A percentile compares a stretch with the other conserved stretches of the same genome.
Conservation (phyloP, 1,140 invertebrate genomes). For the Eupeodes corollae region DNA sequence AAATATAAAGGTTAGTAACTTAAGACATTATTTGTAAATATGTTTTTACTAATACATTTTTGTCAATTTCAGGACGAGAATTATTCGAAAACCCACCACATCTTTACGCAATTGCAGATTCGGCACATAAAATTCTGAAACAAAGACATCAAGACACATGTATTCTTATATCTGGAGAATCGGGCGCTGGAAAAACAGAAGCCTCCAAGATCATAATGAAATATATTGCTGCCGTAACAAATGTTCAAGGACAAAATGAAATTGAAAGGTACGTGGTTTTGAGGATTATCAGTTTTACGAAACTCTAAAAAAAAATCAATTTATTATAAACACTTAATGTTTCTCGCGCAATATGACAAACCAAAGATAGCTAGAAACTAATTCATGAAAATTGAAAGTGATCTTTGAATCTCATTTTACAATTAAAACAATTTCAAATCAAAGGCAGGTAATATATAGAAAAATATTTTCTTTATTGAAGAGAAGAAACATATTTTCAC, state of each 20-base stretch:
- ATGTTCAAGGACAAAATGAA: conserved; percentile 80
- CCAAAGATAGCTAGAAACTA: too few relatives aligned
- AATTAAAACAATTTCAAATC: too few relatives aligned
- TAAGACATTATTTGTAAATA: too few relatives aligned
- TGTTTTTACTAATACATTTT: too few relatives aligned
- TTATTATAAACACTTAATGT: neutral
- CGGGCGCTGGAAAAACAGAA: conserved; percentile 91
- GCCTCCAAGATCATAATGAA: conserved; percentile 99
- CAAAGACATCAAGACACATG: conserved; percentile 83
- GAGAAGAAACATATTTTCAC: too few relatives aligned
- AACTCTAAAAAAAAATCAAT: conserved; percentile 7
- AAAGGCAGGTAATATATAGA: too few relatives aligned
- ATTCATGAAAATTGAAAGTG: too few relatives aligned
- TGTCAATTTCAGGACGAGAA: conserved; percentile 53
- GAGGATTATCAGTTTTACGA: too few relatives aligned
- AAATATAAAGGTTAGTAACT: conserved; percentile 67
- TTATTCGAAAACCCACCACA: conserved; percentile 91
- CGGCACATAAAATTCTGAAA: conserved; percentile 85
- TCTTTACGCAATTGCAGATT: conserved; percentile 88
- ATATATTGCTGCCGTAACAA: conserved; percentile 95
- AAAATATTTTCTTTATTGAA: too few relatives aligned
- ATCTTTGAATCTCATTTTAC: too few relatives aligned
- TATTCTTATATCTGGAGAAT: conserved; percentile 93
- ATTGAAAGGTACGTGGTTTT: conserved; percentile 83
- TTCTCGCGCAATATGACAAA: too few relatives aligned